A percentile compares a stretch with the other conserved stretches of the same genome.
Conservation (phyloP, 2,797 vertebrate genomes). For the Danio jaintianensis region DNA sequence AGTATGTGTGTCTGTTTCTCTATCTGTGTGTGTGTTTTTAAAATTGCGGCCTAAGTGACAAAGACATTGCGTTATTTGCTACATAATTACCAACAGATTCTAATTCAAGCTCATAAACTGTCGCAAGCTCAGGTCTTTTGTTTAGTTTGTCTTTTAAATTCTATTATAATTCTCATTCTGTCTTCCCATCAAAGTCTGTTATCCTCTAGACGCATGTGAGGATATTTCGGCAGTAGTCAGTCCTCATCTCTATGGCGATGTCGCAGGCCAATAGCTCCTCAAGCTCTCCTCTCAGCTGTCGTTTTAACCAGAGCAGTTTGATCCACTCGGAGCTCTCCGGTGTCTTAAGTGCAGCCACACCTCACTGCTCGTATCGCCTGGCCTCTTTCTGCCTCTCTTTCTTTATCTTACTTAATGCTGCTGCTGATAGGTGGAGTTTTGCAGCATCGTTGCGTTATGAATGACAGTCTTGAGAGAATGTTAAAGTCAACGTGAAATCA, state of each 20-base stretch:
- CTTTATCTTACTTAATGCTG: neutral
- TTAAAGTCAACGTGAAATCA: neutral
- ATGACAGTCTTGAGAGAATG: neutral
- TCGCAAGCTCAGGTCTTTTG: neutral
- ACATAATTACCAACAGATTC: neutral
- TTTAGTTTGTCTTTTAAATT: slow-evolving; percentile 7
- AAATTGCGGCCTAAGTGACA: neutral
- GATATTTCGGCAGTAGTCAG: neutral
- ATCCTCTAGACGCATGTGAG: neutral
- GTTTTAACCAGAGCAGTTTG: slow-evolving; percentile 35
- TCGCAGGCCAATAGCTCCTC: neutral
- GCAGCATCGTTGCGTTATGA: neutral
- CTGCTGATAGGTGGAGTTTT: slow-evolving; percentile 1
- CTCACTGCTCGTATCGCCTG: slow-evolving; percentile 45
- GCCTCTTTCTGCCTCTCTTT: neutral
- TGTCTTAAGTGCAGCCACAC: slow-evolving; percentile 41
- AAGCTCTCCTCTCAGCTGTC: slow-evolving; percentile 47
- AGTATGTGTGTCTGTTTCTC: too few relatives aligned
- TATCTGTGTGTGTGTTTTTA: neutral
- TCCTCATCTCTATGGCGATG: neutral
- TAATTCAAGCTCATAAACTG: neutral
- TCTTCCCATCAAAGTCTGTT: neutral
- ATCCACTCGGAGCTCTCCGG: slow-evolving; percentile 43
- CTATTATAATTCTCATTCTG: neutral
- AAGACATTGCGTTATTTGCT: neutral